Evolutionary conservation across 2,797 vertebrate species (phyloP).

Genomic region (Muscicapa striata): DNA sequence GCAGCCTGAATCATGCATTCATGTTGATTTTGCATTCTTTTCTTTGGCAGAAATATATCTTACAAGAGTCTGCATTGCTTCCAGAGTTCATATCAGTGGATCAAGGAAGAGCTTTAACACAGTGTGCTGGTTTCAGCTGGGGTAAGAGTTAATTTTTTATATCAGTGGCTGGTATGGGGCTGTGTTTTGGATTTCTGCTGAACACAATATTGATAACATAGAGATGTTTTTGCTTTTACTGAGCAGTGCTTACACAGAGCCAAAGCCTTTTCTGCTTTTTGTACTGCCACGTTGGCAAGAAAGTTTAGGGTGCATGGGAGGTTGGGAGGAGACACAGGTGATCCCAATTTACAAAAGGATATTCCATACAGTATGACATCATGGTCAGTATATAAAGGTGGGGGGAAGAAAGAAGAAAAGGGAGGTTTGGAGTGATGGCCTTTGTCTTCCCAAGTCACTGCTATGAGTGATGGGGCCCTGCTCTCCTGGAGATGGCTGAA

Average conservation of each 20-base stretch:
- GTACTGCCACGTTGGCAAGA: fast-evolving
- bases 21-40: background rate
- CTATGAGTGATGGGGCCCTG: fast-evolving
- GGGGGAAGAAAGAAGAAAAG: background rate
- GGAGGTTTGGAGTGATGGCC: background rate
- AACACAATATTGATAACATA: background rate
- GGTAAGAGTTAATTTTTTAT: too few species aligned
- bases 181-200: background rate
- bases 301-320: background rate
- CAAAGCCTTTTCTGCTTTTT: background rate
- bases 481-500: background rate
- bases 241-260: too few species aligned
- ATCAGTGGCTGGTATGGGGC: background rate
- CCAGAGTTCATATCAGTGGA: fast-evolving
- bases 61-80: background rate
- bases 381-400: background rate
- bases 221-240: background rate
- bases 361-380: background rate
- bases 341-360: background rate
- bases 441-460: background rate
- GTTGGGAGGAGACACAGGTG: background rate
- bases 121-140: background rate
- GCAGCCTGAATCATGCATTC: background rate
- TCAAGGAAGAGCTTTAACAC: fast-evolving
- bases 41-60: background rate